These are phyloP conservation scores for Brachyhypopomus gauderio DNA, from an alignment of 2,113 vertebrate genomes.

Conservation along the genomic window DNA sequence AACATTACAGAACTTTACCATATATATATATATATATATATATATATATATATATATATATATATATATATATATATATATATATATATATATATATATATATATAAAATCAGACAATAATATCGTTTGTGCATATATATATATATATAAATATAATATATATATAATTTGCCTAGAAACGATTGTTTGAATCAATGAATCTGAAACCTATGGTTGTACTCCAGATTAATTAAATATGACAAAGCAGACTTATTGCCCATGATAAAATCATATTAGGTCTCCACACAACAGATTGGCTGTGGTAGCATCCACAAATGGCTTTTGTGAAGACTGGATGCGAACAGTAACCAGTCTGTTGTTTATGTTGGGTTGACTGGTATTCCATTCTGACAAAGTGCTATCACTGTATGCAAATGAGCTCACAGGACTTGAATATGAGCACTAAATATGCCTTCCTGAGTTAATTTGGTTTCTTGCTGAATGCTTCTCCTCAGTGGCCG, in stretches of 20 bases:
- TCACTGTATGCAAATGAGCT: slow-evolving; percentile 25
- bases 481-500: slow-evolving; percentile 19
- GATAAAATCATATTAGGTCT: slow-evolving; percentile 10
- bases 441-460: slow-evolving; percentile 50
- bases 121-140: too few relatives aligned
- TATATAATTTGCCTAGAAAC: too few relatives aligned
- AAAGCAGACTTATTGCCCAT: slow-evolving; percentile 8
- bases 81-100: too few relatives aligned
- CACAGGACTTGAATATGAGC: slow-evolving; percentile 25
- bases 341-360: neutral
- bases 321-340: neutral
- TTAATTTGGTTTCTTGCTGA: slow-evolving; percentile 34
- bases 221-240: neutral
- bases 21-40: neutral
- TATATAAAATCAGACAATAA: too few relatives aligned
- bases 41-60: neutral
- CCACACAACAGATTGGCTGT: neutral
- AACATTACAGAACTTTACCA: neutral
- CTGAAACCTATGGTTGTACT: neutral
- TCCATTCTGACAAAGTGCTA: slow-evolving; percentile 20
- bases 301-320: neutral
- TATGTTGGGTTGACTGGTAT: slow-evolving; percentile 18
- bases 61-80: too few relatives aligned
- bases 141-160: too few relatives aligned
- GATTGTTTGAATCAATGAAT: slow-evolving; percentile 1